A percentile compares a stretch with the other conserved stretches of the same genome.
Evolutionary conservation across 2,888 invertebrate genomes (phyloP).

Genomic region (Meandrusa payeni): DNA sequence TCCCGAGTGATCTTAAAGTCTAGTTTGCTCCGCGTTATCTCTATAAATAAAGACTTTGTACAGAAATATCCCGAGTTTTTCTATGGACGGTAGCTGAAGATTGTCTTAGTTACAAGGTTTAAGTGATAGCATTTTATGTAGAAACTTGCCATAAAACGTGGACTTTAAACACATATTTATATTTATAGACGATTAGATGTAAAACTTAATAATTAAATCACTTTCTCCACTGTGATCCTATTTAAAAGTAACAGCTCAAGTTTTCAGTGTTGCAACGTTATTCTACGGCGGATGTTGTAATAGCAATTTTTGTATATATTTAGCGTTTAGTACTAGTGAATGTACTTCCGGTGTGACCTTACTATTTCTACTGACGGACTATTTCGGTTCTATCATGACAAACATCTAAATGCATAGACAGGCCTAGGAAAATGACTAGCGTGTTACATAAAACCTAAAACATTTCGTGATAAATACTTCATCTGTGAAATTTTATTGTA

Average conservation of each 20-base stretch:
- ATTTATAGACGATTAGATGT: constrained; percentile 46
- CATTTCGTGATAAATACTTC: no score
- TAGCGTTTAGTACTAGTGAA: constrained; percentile 61
- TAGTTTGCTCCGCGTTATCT: constrained; percentile 5
- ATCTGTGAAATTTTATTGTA: no score
- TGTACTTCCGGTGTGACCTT: constrained; percentile 75
- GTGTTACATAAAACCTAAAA: no score
- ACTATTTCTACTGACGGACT: constrained; percentile 52
- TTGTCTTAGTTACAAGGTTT: constrained; percentile 55
- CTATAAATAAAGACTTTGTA: constrained; percentile 48
- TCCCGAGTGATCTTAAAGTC: constrained; percentile 3
- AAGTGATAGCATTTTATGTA: constrained; percentile 69
- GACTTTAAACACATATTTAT: constrained; percentile 60
- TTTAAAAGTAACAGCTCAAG: constrained; percentile 75
- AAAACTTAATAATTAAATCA: constrained; percentile 71
- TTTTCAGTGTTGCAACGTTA: constrained; percentile 63
- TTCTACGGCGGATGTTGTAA: constrained; percentile 37
- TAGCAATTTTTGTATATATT: constrained; percentile 64
- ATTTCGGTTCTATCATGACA: no score
- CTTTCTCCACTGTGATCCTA: constrained; percentile 81
- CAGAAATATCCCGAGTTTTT: constrained; percentile 72
- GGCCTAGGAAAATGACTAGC: no score
- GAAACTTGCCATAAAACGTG: constrained; percentile 78
- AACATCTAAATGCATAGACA: no score
- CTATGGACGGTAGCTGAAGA: constrained; percentile 71